These are phyloP conservation scores for Halcyon malimbica DNA, from an alignment of 2,113 vertebrate species.

Conservation along the genomic window DNA sequence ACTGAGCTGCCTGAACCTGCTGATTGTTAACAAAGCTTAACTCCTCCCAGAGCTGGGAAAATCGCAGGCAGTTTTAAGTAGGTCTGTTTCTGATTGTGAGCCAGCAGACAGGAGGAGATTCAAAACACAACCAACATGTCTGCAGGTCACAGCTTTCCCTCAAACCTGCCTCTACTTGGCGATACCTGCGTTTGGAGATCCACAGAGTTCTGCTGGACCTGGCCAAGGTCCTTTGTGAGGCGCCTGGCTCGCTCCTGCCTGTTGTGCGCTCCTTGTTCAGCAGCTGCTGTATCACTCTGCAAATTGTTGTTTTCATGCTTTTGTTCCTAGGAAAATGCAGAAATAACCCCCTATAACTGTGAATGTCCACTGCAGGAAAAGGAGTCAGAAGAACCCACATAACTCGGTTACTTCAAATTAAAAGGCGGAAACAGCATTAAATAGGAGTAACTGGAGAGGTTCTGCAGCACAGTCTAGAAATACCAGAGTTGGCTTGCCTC, in stretches of 20 bases:
- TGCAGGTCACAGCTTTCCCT: background rate
- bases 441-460: background rate
- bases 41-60: background rate
- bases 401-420: background rate
- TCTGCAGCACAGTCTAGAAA: background rate
- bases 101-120: background rate
- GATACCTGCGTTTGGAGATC: constrained; percentile 70
- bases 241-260: constrained; percentile 41
- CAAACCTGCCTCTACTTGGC: accelerated
- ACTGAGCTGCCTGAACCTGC: background rate
- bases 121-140: background rate
- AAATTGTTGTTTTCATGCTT: constrained; percentile 48
- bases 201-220: constrained; percentile 42
- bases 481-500: background rate
- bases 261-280: constrained; percentile 57
- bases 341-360: background rate
- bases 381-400: background rate
- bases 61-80: background rate
- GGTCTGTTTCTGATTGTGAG: background rate
- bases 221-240: constrained; percentile 56
- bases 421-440: background rate
- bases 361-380: background rate
- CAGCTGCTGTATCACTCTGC: constrained; percentile 46
- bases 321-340: constrained; percentile 52
- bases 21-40: background rate